Base-by-base conservation (phyloP, 2,888 invertebrate genomes). In the Lomographa bimaculata region DNA sequence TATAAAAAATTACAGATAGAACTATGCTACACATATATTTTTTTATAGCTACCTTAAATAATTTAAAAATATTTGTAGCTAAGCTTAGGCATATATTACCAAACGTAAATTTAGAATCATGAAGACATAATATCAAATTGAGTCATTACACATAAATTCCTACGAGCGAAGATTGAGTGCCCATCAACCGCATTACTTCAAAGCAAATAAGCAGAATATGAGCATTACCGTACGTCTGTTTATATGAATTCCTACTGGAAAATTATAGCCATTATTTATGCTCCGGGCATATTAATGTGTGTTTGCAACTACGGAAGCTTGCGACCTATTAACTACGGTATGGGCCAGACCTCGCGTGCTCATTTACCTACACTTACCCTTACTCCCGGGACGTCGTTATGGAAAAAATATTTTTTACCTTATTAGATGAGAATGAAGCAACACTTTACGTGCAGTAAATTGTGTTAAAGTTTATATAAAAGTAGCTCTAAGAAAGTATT, bases 281-380 rank as follows among this genome's bases (percentile, higher is more conserved):
- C 43, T 43, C 60, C 55, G 52, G 54, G 50, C 54, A 63, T 70
- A 67, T 65, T 70, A 60, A 59, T 56, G 55, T 44, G 40, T 56
- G 50, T 50, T 50, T 34, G 36, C 46, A 52, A 57, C 49, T 46
- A 54, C 46, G 50, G 56, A 44, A 51, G 46, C 51, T 40, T 55
- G 54, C 55, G 57, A 54, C 46, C 56, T 54, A 52, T 57, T 55
- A 55, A 57, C 53, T 37, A 32, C 12, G 30, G n/a, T 19, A 21
- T n/a, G 27, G 40, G 34, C 19, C 29, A 25, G 37, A 29, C 36
- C 54, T 40, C 54, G 51, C 45, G 48, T 59, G 60, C 60, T 59
- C 52, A 58, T 60, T 47, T 43, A 37, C 21, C 30, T 19, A 7
- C 32, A 14, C 4, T 7, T 19, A 32, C 36, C 42, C 42, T 36